Base-by-base conservation (phyloP, 2,113 vertebrate species). In the Gnathonemus echidnorhynchus region DNA sequence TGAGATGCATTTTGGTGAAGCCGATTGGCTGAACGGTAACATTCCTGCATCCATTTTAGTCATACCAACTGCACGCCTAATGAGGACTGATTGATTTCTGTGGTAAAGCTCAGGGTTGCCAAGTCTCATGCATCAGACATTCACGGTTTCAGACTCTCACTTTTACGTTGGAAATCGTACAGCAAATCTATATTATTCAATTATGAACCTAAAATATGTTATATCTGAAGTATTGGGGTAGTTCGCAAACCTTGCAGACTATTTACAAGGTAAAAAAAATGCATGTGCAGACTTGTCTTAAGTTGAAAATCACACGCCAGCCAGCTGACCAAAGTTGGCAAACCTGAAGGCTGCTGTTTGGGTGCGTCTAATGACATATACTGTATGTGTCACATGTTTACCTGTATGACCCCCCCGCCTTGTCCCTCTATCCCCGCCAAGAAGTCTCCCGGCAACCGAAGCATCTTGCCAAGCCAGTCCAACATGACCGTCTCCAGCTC, bases 381-480 rank as follows among this genome's bases (percentile, higher is more conserved):
- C n/a, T n/a, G n/a, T n/a, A 31, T 31, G 46, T 27, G 19, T 49
- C 50, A 35, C 46, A 17, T 48, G 17, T 89, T 94, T 94, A 99
- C 98, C 97, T 99, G 98, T 93, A 99, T 98, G 90, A 99, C 98
- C 2, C 98, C 98, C 53, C 98, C 98, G 15, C 98, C 98, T 70
- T 93, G 93, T 2, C 97, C 96, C 0, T 92, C 62, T 0, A 93
- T 96, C 15, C 95, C 97, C 3, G 97, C 96, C 92, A 99, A 91
- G 93, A 99, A 99, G 0, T 94, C 93, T n/a, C 96, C 95, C 0
- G 98, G 98, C 88, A 99, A 95, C 45, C 95, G 93, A 86, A 99
- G 92, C 97, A 99, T 98, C 95, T 97, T 98, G 6, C 97, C 98
- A 3, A 99, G 95, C 98, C 98, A 99, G 91, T 99, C 98, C 92